Conservation (phyloP, 1,140 invertebrate species). For the Diploscapter pachys region DNA sequence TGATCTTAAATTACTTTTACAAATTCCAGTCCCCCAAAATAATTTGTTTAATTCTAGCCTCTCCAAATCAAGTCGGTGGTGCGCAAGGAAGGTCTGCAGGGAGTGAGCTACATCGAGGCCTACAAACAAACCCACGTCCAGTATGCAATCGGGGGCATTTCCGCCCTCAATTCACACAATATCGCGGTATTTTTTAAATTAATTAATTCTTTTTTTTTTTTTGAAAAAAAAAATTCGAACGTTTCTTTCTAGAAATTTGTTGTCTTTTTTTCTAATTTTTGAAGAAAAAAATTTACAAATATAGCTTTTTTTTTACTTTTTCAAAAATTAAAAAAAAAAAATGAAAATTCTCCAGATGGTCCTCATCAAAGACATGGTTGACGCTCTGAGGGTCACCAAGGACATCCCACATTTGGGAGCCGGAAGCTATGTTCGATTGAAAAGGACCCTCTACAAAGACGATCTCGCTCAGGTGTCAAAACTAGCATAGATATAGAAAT, state of each 20-base stretch:
- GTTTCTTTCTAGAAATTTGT: no score
- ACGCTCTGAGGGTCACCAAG: conserved; percentile 90
- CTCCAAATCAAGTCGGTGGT: conserved; percentile 94
- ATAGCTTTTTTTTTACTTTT: no score
- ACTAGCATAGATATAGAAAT: no score
- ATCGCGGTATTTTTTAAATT: no score
- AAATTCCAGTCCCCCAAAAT: neutral
- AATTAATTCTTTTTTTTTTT: no score
- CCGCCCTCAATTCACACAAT: conserved; percentile 47
- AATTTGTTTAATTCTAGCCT: conserved; percentile 65
- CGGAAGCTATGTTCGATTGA: conserved; percentile 91
- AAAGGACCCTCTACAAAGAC: conserved; percentile 88
- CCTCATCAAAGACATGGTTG: conserved; percentile 99
- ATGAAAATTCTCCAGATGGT: no score
- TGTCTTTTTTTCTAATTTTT: no score
- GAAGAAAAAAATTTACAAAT: no score
- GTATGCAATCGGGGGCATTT: conserved; percentile 82
- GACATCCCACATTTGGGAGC: conserved; percentile 83
- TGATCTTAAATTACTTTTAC: no score
- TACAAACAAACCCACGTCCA: conserved; percentile 97
- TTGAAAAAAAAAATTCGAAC: no score
- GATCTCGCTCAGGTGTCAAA: no score
- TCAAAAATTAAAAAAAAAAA: no score
- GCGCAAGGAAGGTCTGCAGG: conserved; percentile 91
- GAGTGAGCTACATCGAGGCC: conserved; percentile 96